These are phyloP conservation scores for Apomyelois bistriatella DNA, from an alignment of 2,888 invertebrate species.

Conservation along the genomic window DNA sequence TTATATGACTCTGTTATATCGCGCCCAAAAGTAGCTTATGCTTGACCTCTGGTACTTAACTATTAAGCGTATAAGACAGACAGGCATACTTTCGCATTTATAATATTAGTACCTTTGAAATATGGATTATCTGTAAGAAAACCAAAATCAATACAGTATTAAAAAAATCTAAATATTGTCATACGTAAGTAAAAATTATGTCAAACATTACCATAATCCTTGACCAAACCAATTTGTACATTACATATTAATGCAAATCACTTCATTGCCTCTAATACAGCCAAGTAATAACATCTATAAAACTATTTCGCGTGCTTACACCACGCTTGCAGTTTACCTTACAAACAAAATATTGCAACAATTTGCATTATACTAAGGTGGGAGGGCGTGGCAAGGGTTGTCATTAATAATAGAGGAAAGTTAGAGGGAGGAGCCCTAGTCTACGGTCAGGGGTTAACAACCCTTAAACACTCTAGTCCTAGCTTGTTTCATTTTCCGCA, in stretches of 20 bases:
- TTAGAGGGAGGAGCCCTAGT: slow-evolving; percentile 65
- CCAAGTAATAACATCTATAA: not conserved
- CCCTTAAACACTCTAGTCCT: slow-evolving; percentile 56
- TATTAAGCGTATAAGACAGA: too few species aligned
- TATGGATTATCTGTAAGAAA: too few species aligned
- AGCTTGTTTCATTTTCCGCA: slow-evolving; percentile 57
- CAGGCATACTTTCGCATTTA: too few species aligned
- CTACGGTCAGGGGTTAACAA: slow-evolving; percentile 58
- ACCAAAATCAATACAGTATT: too few species aligned
- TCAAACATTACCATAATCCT: not conserved
- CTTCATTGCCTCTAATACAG: slow-evolving; percentile 6
- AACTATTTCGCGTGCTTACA: slow-evolving; percentile 1
- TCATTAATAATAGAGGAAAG: slow-evolving; percentile 77
- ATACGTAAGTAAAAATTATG: not conserved
- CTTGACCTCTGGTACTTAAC: too few species aligned
- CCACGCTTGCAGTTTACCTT: slow-evolving; percentile 7
- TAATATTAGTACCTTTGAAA: too few species aligned
- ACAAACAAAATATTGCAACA: slow-evolving; percentile 70
- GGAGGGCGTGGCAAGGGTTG: slow-evolving; percentile 63
- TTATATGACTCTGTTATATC: too few species aligned
- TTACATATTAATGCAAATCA: slow-evolving; percentile 3
- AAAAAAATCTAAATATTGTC: too few species aligned
- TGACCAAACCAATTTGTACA: not conserved
- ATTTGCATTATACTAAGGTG: slow-evolving; percentile 70
- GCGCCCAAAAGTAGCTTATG: too few species aligned